phyloP scores from a whole-genome alignment of 35 echinoderm and acorn worm species.

The Ophioderma brevispina region DNA sequence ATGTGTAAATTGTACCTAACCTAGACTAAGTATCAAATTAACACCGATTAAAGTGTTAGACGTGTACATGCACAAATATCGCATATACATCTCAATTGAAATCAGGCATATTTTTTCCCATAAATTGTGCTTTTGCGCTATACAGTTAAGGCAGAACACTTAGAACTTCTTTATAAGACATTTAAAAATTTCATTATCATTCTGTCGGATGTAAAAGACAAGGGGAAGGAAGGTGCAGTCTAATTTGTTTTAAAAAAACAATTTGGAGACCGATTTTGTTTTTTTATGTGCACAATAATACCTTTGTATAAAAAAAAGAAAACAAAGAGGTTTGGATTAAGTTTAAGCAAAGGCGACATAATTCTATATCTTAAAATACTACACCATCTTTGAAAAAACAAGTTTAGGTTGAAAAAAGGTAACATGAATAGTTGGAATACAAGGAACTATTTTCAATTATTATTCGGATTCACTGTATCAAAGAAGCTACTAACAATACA shows the following conservation, averaged over 20 bases:
- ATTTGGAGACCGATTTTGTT: not conserved
- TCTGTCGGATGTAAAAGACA: not conserved
- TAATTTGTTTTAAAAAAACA: not conserved
- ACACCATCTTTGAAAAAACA: no score
- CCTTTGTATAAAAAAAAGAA: not conserved
- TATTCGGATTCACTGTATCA: no score
- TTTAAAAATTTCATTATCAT: not conserved
- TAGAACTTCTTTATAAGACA: conserved; percentile 7
- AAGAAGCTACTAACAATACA: no score
- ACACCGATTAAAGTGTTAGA: not conserved
- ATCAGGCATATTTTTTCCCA: not conserved
- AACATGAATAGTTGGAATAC: no score
- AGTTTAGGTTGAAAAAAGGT: no score
- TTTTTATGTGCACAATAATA: not conserved
- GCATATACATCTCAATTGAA: not conserved
- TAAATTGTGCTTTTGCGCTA: not conserved
- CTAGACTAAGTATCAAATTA: not conserved
- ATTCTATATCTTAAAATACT: no score
- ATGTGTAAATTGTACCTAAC: not conserved
- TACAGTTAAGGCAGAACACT: conserved; percentile 8
- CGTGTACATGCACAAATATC: not conserved
- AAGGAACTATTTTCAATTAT: no score
- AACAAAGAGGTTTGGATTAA: not conserved
- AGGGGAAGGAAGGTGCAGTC: not conserved
- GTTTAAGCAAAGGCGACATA: no score